Base-by-base conservation (phyloP, 2,888 invertebrate genomes). In the Allygus modestus region DNA sequence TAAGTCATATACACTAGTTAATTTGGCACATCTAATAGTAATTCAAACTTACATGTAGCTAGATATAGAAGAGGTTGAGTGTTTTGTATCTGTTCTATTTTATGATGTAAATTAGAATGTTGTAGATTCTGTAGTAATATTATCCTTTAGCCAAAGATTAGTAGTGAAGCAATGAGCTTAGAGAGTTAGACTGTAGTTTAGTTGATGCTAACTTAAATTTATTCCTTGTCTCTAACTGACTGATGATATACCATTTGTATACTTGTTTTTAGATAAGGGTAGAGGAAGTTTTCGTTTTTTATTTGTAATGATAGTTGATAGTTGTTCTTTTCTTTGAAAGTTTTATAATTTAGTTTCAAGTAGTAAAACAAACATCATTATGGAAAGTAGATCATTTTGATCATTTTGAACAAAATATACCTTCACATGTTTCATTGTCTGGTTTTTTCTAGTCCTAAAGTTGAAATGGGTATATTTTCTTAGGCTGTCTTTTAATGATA, bases 131-230 rank as follows among this genome's bases (percentile, higher is more conserved):
- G 20, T 79, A 79, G 79, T 17, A 58, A 33, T 77, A 77, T 23
- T 79, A 73, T 84, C 37, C 31, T 82, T 51, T 85, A 85, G 71
- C 85, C 85, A 85, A 85, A 85, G 85, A 85, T 51, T 61, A 58
- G 65, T 84, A 84, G 81, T 37, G n/a, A 31, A 79, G 79, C 28
- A 41, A 71, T 83, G 85, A 85, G 71, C 83, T 85, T 85, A 85
- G 83, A 85, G 83, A 81, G 51, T 79, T 83, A 85, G 85, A 85
- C 83, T 85, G 71, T 82, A 83, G 85, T 26, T 77, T 83, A 83
- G 83, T 51, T 37, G 12, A 71, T 73, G 26, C 69, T 75, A 82
- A 33, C 43, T 58, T 71, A 41, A 71, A 41, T 20, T 71, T n/a
- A 71, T 37, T 37, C 37, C 41, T 41, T 23, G 37, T 71, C 71